A percentile compares a stretch with the other conserved stretches of the same genome.
phyloP scores from a whole-genome alignment of 2,888 invertebrate species.

The Dryadula phaetusa region DNA sequence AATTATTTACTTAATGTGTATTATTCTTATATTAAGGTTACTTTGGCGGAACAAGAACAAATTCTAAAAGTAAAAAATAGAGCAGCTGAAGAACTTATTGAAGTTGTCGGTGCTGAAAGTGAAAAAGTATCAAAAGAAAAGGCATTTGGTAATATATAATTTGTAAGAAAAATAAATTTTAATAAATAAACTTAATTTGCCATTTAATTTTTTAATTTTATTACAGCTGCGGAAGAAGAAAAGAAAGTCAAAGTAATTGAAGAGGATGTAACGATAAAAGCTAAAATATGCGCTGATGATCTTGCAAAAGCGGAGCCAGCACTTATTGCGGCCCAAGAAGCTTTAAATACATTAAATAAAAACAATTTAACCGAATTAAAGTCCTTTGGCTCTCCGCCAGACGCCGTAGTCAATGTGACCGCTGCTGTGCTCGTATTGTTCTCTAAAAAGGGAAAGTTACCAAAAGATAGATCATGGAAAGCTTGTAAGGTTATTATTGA shows the following conservation, averaged over 20 bases:
- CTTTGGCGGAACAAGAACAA: slow-evolving; percentile 89
- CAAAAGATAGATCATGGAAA: slow-evolving; percentile 97
- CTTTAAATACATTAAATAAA: slow-evolving; percentile 96
- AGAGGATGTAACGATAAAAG: slow-evolving; percentile 93
- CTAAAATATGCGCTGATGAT: slow-evolving; percentile 94
- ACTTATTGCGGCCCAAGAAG: slow-evolving; percentile 93
- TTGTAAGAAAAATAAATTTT: background rate
- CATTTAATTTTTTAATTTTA: background rate
- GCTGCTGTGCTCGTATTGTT: slow-evolving; percentile 95
- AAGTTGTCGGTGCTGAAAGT: slow-evolving; percentile 94
- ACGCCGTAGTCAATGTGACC: slow-evolving; percentile 93
- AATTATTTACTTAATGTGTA: background rate
- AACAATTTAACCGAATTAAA: slow-evolving; percentile 97
- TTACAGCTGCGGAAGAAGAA: slow-evolving; percentile 91
- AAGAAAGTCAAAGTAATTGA: slow-evolving; percentile 95
- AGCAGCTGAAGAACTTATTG: slow-evolving; percentile 94
- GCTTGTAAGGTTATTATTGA: slow-evolving; percentile 86
- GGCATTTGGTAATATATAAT: slow-evolving; percentile 84
- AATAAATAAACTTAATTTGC: slow-evolving; percentile 1
- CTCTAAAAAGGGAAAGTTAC: slow-evolving; percentile 91
- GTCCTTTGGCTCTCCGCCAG: slow-evolving; percentile 96
- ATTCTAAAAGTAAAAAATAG: slow-evolving; percentile 94
- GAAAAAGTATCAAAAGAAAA: slow-evolving; percentile 96
- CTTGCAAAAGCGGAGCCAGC: slow-evolving; percentile 96
- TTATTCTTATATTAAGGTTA: slow-evolving; percentile 62